Evolutionary conservation across 2,797 vertebrate genomes (phyloP), one percentile per base, ranked within the genome.

Genomic region (Catostomus latipinnis): DNA sequence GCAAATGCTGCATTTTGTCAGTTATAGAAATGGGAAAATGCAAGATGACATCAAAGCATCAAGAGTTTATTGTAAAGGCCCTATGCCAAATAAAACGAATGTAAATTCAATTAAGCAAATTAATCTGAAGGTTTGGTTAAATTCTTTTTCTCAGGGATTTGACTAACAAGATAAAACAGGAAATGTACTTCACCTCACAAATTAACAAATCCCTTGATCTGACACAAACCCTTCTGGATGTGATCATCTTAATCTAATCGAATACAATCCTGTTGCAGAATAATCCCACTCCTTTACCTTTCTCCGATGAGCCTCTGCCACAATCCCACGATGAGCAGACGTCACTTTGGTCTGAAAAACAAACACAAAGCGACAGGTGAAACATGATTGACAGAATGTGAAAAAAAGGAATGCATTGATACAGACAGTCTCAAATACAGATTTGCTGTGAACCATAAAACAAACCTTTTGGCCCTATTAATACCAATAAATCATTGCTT

Each of bases 261-360:
- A 66, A 69, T 43, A 2, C 14, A 60, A 16, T 66, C 16, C 48
- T 34, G 43, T 46, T 68, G 12, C 45, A 18, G 34, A 67, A 71
- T 14, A 67, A 81, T 66, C 62, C n/a, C 65, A 70, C 50, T 5
- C 13, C 0, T 57, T 84, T 81, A 93, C 92, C 91, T 91, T 94
- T 76, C 71, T 88, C 68, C 74, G 82, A 79, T 82, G 68, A 76
- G 85, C 76, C 57, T 89, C 85, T 46, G 82, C 77, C 66, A 70
- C 85, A 6, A 63, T 45, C 1, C 91, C 89, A 50, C 86, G 85
- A 80, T 88, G 84, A 11, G 83, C 74, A 3, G 93, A 92, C 5
- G 86, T 87, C 45, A 93, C 90, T 43, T 84, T 88, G 70, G 88
- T 93, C 92, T 94, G 87, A 72, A 81, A 75, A 4, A 78, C 5